Percentiles rank a stretch among this genome's conserved stretches.
These are phyloP conservation scores for Myrmophylax atrothorax DNA, from an alignment of 2,113 vertebrate genomes.

Conservation along the genomic window DNA sequence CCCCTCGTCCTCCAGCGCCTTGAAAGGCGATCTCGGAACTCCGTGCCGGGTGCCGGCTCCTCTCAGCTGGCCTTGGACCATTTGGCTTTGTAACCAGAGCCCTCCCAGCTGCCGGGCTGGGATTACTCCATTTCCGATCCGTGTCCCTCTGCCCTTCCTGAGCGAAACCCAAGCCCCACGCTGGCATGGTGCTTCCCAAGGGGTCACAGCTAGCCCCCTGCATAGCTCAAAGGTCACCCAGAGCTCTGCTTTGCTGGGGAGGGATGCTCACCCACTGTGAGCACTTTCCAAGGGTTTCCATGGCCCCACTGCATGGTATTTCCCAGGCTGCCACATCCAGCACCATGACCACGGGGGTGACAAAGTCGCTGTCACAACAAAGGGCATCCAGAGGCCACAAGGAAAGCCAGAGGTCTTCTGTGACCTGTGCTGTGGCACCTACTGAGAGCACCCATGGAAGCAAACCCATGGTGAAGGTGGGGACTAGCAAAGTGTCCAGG, in stretches of 20 bases:
- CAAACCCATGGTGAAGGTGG: background rate
- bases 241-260: background rate
- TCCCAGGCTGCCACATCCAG: background rate
- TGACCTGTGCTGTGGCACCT: background rate
- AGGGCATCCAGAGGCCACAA: background rate
- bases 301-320: accelerated
- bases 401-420: accelerated
- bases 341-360: background rate
- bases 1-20: constrained; percentile 27
- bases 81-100: constrained; percentile 71
- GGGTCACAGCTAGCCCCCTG: background rate
- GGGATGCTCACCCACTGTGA: background rate
- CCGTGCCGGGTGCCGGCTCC: background rate
- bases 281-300: background rate
- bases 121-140: constrained; percentile 70
- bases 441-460: accelerated
- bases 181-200: constrained; percentile 35
- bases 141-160: constrained; percentile 69
- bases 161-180: constrained; percentile 57
- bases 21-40: constrained; percentile 66
- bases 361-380: accelerated
- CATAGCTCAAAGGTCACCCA: background rate
- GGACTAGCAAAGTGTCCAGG: background rate
- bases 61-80: background rate
- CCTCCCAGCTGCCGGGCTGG: constrained; percentile 65